phyloP scores from a whole-genome alignment of 2,888 invertebrate genomes.

The Margaritifera margaritifera region DNA sequence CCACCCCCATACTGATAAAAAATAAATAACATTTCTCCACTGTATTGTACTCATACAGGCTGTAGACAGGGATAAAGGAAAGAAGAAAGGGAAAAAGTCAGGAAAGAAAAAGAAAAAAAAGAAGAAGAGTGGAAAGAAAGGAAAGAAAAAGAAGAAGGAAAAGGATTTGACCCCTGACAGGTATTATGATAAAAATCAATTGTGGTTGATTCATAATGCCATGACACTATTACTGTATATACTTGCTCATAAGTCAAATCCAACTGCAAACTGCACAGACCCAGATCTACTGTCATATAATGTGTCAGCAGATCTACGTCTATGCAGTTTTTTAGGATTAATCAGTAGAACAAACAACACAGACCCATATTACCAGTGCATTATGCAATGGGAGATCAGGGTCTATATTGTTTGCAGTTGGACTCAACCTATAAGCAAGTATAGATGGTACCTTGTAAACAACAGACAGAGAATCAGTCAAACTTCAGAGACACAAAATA shows the following conservation, averaged over 20 bases:
- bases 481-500: too few relatives aligned
- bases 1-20: too few relatives aligned
- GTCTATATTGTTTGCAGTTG: too few relatives aligned
- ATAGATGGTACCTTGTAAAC: too few relatives aligned
- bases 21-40: not conserved
- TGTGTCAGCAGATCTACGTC: too few relatives aligned
- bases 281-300: not conserved
- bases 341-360: too few relatives aligned
- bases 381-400: too few relatives aligned
- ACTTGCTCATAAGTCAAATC: not conserved
- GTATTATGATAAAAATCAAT: constrained; percentile 34
- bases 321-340: too few relatives aligned
- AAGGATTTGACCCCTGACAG: constrained; percentile 93
- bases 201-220: too few relatives aligned
- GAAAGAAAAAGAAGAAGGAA: constrained; percentile 90
- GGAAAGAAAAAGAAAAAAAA: constrained; percentile 82
- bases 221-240: not conserved
- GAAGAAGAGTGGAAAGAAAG: constrained; percentile 79
- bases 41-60: constrained; percentile 52
- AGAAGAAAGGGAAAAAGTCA: constrained; percentile 70
- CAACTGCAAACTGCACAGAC: not conserved
- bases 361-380: too few relatives aligned
- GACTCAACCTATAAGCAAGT: too few relatives aligned
- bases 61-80: constrained; percentile 72
- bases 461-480: too few relatives aligned